phyloP scores from a whole-genome alignment of 2,113 vertebrate species.

The Hypocryptadius cinnamomeus region DNA sequence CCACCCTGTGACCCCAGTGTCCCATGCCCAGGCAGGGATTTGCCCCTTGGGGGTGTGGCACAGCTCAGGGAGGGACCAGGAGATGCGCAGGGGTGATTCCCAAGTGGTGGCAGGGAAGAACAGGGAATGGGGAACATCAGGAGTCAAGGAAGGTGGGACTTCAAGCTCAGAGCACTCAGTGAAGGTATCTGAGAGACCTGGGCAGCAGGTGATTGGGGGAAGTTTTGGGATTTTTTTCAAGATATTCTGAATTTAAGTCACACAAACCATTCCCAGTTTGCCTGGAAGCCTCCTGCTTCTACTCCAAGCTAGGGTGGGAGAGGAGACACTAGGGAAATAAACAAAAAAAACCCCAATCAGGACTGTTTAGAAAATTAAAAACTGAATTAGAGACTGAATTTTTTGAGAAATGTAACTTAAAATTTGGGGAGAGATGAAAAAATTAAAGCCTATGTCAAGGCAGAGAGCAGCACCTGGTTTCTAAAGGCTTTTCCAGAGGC shows the following conservation, averaged over 20 bases:
- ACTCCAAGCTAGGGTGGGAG: neutral
- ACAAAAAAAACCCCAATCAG: neutral
- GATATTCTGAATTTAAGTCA: neutral
- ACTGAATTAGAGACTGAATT: neutral
- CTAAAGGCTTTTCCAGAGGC: neutral
- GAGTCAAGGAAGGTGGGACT: neutral
- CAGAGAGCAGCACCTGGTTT: neutral
- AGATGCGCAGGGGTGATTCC: neutral
- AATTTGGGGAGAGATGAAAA: neutral
- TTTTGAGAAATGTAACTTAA: neutral
- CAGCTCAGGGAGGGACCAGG: neutral
- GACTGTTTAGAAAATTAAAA: neutral
- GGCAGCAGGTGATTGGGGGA: neutral
- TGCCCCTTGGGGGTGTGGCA: too few species aligned
- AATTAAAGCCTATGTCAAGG: neutral
- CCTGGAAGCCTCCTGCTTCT: neutral
- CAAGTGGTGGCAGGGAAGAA: neutral
- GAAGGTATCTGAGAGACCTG: neutral
- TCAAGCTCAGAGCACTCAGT: neutral
- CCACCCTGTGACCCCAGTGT: neutral
- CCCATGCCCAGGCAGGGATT: accelerated
- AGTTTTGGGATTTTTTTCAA: neutral
- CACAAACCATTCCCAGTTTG: neutral
- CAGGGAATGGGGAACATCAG: neutral
- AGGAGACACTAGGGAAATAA: neutral